These are phyloP conservation scores for Vanessa tameamea DNA, from an alignment of 1,140 invertebrate species.

Conservation along the genomic window DNA sequence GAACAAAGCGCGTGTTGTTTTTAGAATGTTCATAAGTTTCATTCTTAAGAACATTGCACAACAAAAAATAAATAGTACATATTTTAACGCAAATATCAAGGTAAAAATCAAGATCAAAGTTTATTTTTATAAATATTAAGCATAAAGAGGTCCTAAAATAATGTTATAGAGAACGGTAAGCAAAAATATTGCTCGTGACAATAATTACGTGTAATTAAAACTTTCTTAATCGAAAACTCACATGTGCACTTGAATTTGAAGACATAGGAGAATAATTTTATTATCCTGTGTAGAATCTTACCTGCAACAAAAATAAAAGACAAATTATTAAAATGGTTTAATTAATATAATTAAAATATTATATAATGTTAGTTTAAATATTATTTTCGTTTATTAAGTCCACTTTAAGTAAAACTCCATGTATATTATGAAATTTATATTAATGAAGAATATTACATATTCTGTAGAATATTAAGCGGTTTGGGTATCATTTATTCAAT, in stretches of 20 bases:
- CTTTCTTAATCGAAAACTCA: too few species aligned
- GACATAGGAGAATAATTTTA: too few species aligned
- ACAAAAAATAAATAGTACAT: not conserved
- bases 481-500: too few species aligned
- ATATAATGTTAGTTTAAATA: not conserved
- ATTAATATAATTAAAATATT: too few species aligned
- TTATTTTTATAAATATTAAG: slow-evolving; percentile 8
- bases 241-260: too few species aligned
- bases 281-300: slow-evolving; percentile 36
- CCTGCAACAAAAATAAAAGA: slow-evolving; percentile 52
- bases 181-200: not conserved
- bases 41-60: too few species aligned
- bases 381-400: not conserved
- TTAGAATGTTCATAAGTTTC: too few species aligned
- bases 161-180: slow-evolving; percentile 13
- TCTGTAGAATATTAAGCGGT: too few species aligned
- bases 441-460: too few species aligned
- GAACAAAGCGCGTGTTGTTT: too few species aligned
- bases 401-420: not conserved
- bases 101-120: not conserved
- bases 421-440: too few species aligned
- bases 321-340: slow-evolving; percentile 9
- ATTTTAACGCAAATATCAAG: not conserved
- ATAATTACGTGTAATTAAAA: not conserved
- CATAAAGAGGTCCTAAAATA: slow-evolving; percentile 16